phyloP scores from a whole-genome alignment of 1,140 invertebrate species.

The Rhopalosiphum maidis region DNA sequence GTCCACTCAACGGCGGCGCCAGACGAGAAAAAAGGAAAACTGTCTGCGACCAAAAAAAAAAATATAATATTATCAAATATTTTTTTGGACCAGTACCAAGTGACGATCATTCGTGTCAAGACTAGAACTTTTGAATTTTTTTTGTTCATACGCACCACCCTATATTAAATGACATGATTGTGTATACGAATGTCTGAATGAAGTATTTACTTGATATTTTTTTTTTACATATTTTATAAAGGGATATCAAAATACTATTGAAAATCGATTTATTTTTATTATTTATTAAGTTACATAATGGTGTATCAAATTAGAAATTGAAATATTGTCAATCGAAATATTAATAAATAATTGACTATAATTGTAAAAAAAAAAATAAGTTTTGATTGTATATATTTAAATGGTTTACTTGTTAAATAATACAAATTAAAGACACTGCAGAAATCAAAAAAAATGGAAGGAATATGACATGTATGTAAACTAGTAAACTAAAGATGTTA shows the following conservation, averaged over 20 bases:
- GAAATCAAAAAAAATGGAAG: too few relatives aligned
- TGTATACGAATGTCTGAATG: neutral
- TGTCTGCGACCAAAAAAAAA: neutral
- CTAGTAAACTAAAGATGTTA: neutral
- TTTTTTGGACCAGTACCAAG: neutral
- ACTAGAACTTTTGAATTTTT: neutral
- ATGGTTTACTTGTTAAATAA: neutral
- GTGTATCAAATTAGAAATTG: neutral
- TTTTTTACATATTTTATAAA: too few relatives aligned
- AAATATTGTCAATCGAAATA: neutral
- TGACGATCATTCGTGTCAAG: neutral
- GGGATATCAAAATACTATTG: too few relatives aligned
- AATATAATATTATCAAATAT: neutral
- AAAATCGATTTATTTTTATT: too few relatives aligned
- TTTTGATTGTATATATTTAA: too few relatives aligned
- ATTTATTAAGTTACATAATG: too few relatives aligned
- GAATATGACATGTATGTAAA: too few relatives aligned
- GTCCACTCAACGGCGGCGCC: neutral
- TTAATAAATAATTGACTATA: neutral
- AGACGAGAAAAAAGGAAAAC: neutral
- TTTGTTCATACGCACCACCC: neutral
- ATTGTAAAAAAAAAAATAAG: neutral
- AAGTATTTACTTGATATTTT: too few relatives aligned
- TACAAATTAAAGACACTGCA: neutral
- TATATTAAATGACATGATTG: neutral